Conservation (phyloP, 2,113 vertebrate genomes). For the cattle (Bos taurus) region ARS-UCD2.0 NC_037337.1:73838501-73839000, state of each 20-base stretch:
- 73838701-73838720: not conserved
- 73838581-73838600: slow-evolving; percentile 7
- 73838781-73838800: not conserved
- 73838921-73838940: not conserved
- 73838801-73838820: not conserved
- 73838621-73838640: slow-evolving; percentile 22
- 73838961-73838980: not conserved
- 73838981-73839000: not conserved
- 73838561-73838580: slow-evolving; percentile 30
- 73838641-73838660: not conserved
- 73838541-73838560: slow-evolving; percentile 2
- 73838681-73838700: not conserved
- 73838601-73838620: slow-evolving; percentile 12
- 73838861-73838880: slow-evolving; percentile 26
- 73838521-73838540: slow-evolving; percentile 25
- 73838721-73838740: slow-evolving; percentile 18
- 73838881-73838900: not conserved
- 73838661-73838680: not conserved
- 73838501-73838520: not conserved
- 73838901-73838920: not conserved
- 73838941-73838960: not conserved
- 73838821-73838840: slow-evolving; percentile 6
- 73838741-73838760: not conserved
- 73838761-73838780: slow-evolving; percentile 2
- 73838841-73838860: slow-evolving; percentile 1